A percentile compares a stretch with the other conserved stretches of the same genome.
Conservation (phyloP, 2,797 vertebrate species). For the Parotocinclus haroldoi region DNA sequence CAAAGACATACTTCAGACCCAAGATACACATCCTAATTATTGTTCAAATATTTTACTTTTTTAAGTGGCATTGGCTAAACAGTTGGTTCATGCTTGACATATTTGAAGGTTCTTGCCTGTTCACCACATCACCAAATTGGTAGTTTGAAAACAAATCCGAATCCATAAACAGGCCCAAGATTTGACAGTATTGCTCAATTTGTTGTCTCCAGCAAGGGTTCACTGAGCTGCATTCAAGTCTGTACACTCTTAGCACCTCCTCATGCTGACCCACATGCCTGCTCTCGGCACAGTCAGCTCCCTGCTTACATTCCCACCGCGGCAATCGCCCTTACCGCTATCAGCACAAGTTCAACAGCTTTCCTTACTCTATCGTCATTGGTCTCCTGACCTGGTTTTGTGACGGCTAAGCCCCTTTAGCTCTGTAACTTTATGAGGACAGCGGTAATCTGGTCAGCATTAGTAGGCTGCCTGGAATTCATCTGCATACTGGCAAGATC, state of each 20-base stretch:
- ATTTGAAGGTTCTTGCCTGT: no score
- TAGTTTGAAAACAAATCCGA: no score
- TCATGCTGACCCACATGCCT: constrained; percentile 16
- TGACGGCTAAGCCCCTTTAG: constrained; percentile 29
- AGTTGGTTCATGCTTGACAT: no score
- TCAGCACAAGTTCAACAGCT: neutral
- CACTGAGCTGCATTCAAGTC: constrained; percentile 16
- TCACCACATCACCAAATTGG: no score
- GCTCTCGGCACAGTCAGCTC: constrained; percentile 17
- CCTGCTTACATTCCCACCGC: neutral
- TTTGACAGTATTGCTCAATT: no score
- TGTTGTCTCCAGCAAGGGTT: neutral
- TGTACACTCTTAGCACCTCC: neutral
- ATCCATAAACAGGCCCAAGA: no score
- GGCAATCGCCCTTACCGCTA: neutral
- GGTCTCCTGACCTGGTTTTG: constrained; percentile 33
- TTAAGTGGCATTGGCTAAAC: no score
- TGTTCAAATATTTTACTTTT: no score
- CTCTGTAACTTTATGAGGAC: constrained; percentile 45
- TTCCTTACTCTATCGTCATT: constrained; percentile 19
- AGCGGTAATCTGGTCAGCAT: constrained; percentile 69
- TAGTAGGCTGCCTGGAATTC: constrained; percentile 64
- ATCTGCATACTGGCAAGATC: constrained; percentile 37
- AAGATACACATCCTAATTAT: no score
- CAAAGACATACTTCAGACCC: no score